phyloP scores from a whole-genome alignment of 2,888 invertebrate species.

The Aporophyla lueneburgensis region DNA sequence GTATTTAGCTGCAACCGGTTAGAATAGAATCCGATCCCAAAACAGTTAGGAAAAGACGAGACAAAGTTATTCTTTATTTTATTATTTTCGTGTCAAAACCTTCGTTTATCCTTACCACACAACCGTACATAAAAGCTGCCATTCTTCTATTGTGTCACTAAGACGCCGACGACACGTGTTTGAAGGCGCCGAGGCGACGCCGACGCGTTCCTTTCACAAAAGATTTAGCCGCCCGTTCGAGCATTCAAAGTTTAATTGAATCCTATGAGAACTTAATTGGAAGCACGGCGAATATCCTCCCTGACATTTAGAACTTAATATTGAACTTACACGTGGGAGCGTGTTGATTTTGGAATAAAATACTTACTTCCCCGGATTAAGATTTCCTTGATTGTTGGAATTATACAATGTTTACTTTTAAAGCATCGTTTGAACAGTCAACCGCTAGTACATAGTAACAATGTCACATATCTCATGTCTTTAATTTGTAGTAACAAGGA shows the following conservation, averaged over 20 bases:
- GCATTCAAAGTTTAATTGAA: constrained; percentile 63
- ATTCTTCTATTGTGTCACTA: constrained; percentile 24
- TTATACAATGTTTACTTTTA: neutral
- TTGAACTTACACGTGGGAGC: constrained; percentile 20
- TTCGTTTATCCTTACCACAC: neutral
- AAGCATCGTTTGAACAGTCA: neutral
- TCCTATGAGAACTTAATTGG: constrained; percentile 55
- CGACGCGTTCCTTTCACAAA: constrained; percentile 43
- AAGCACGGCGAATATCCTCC: constrained; percentile 33
- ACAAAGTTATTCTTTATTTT: neutral
- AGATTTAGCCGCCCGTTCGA: constrained; percentile 45
- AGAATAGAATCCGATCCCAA: neutral
- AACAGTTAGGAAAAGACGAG: neutral
- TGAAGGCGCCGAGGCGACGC: neutral
- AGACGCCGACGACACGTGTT: constrained; percentile 35
- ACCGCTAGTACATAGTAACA: neutral
- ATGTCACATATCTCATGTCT: neutral
- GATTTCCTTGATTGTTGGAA: constrained; percentile 10
- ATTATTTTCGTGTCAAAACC: neutral
- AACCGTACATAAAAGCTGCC: neutral
- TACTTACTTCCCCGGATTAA: neutral
- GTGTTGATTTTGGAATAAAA: constrained; percentile 33
- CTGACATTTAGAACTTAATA: constrained; percentile 45
- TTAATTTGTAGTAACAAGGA: neutral
- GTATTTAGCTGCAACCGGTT: neutral